Evolutionary conservation across 53 echinoderm and acorn worm species (phyloP), one percentile per base, ranked within the genome.

Genomic region (Arbacia lixula): DNA sequence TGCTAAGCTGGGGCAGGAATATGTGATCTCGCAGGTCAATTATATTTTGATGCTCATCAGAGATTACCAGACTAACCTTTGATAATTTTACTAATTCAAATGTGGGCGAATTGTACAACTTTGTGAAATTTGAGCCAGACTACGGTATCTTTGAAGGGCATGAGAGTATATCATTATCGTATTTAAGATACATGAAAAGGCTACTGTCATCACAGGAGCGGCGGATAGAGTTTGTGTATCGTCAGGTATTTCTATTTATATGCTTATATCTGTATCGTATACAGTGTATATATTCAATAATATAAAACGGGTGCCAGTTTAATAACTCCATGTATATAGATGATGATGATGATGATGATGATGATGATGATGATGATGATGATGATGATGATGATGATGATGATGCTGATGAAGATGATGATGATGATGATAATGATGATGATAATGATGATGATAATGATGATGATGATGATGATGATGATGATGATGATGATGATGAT

Each of bases 171-270:
- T n/a, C n/a, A n/a, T n/a, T n/a, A n/a, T n/a, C n/a, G n/a, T n/a
- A n/a, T n/a, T n/a, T n/a, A n/a, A n/a, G n/a, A n/a, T n/a, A n/a
- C n/a, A n/a, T n/a, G n/a, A n/a, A n/a, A n/a, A n/a, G n/a, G n/a
- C n/a, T n/a, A n/a, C n/a, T n/a, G n/a, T n/a, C n/a, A n/a, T n/a
- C n/a, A n/a, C n/a, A n/a, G n/a, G n/a, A n/a, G n/a, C n/a, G n/a
- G n/a, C n/a, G n/a, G n/a, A n/a, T n/a, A n/a, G n/a, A n/a, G n/a
- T n/a, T n/a, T n/a, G n/a, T n/a, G n/a, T 77, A 57, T 57, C 37
- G 39, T 77, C 77, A 58, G 77, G 77, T 77, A 77, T 77, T 77
- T 77, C 56, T 77, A 77, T 77, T 77, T 58, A 77, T 77, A 34
- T 53, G 5, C 58, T 20, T 57, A 57, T 60, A 40, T 58, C 77